phyloP scores from a whole-genome alignment of 2,797 vertebrate genomes.

The Hippopotamyrus pictus region DNA sequence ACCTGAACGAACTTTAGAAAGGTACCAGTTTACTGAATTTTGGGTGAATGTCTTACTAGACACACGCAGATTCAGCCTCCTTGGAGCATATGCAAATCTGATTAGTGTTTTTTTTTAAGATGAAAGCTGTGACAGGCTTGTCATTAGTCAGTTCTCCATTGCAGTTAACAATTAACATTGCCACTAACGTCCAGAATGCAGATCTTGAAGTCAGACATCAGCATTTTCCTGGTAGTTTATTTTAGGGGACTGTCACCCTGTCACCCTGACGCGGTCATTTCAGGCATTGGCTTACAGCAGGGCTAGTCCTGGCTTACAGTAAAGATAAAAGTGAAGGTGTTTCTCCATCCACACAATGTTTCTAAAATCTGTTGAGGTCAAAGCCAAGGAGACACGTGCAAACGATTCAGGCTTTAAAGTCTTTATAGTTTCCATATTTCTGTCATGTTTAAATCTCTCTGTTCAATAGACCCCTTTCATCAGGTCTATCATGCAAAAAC shows the following conservation, averaged over 20 bases:
- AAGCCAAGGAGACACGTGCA: neutral
- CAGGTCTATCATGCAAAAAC: neutral
- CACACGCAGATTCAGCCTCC: neutral
- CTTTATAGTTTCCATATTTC: neutral
- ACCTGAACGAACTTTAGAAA: neutral
- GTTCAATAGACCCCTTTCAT: neutral
- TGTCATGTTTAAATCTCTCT: neutral
- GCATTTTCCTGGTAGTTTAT: neutral
- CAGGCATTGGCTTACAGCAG: too few species aligned
- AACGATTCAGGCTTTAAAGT: neutral
- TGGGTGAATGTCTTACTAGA: neutral
- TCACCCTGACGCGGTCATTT: neutral
- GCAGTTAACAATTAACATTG: slow-evolving; percentile 53
- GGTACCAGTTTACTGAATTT: neutral
- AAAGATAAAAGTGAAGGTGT: neutral
- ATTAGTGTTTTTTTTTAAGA: neutral
- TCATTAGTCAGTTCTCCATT: slow-evolving; percentile 18
- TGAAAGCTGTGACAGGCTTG: slow-evolving; percentile 44
- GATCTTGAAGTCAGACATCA: neutral
- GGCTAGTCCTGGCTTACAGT: neutral
- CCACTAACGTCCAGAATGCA: neutral
- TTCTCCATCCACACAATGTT: neutral
- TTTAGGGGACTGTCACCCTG: neutral
- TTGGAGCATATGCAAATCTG: neutral
- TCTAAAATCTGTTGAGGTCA: neutral